Conservation (phyloP, 2,113 vertebrate species). For the Sialia sialis region DNA sequence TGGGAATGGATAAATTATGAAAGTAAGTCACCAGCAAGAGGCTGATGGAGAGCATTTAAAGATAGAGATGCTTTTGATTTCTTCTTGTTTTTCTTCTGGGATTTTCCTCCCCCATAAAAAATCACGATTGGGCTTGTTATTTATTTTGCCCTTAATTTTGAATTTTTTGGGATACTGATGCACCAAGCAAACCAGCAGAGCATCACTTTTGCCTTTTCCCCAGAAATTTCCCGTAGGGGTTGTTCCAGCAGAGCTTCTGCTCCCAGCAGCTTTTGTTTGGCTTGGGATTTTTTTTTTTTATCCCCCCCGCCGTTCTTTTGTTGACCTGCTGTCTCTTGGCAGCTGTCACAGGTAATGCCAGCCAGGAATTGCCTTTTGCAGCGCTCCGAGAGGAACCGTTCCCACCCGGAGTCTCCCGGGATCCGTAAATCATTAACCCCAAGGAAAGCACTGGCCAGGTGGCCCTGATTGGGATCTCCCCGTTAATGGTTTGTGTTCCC, state of each 20-base stretch:
- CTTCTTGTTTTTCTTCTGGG: not conserved
- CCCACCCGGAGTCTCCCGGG: not conserved
- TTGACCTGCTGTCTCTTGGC: not conserved
- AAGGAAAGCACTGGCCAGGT: not conserved
- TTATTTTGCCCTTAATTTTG: not conserved
- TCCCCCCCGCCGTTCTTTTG: rapidly evolving
- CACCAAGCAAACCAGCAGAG: not conserved
- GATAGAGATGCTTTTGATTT: not conserved
- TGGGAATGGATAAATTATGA: not conserved
- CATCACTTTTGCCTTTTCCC: too few species aligned
- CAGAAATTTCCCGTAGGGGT: not conserved
- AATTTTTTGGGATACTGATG: not conserved
- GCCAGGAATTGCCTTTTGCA: not conserved
- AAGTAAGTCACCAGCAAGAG: not conserved
- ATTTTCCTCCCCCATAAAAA: not conserved
- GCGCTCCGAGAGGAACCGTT: not conserved
- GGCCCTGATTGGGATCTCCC: not conserved
- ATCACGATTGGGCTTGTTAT: rapidly evolving
- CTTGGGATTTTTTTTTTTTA: not conserved
- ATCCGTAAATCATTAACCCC: conserved; percentile 12
- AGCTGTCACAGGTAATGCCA: not conserved
- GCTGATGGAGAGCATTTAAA: not conserved
- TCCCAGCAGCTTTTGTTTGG: not conserved
- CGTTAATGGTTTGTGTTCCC: not conserved
- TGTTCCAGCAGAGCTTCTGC: not conserved